phyloP scores from a whole-genome alignment of 2,113 vertebrate genomes.

The Lagopus leucura region DNA sequence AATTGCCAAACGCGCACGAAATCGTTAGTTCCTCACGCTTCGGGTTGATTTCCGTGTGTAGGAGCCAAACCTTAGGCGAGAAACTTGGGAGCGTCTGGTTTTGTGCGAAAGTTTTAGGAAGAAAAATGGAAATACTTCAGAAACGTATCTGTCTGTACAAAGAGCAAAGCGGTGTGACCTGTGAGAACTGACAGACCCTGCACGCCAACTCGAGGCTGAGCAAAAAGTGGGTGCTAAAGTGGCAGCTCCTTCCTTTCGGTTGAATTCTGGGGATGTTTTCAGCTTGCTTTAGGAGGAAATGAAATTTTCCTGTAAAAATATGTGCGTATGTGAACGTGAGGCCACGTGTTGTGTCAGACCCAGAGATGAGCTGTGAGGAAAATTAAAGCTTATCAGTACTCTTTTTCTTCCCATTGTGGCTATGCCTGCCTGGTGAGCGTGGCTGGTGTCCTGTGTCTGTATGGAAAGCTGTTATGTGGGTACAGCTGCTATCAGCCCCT shows the following conservation, averaged over 20 bases:
- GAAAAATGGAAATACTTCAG: background rate
- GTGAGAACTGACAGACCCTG: background rate
- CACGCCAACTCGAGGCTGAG: background rate
- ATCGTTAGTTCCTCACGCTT: background rate
- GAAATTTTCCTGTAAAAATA: background rate
- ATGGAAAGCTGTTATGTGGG: background rate
- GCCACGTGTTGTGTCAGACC: background rate
- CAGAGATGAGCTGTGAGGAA: conserved; percentile 5
- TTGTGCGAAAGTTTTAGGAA: background rate
- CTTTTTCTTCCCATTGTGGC: background rate
- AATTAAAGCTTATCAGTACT: background rate
- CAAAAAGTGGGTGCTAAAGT: background rate
- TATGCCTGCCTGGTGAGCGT: background rate
- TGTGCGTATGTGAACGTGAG: background rate
- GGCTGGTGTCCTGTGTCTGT: background rate
- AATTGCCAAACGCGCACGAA: background rate
- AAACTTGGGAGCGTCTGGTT: background rate
- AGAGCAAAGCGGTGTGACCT: background rate
- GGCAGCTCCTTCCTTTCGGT: background rate
- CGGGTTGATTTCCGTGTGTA: background rate
- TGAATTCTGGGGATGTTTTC: background rate
- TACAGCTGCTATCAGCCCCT: background rate
- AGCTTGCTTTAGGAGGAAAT: background rate
- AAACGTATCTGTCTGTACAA: background rate
- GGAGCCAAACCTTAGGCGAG: background rate